Evolutionary conservation across 2,888 invertebrate species (phyloP).

Genomic region (Reticulitermes lucifugus): DNA sequence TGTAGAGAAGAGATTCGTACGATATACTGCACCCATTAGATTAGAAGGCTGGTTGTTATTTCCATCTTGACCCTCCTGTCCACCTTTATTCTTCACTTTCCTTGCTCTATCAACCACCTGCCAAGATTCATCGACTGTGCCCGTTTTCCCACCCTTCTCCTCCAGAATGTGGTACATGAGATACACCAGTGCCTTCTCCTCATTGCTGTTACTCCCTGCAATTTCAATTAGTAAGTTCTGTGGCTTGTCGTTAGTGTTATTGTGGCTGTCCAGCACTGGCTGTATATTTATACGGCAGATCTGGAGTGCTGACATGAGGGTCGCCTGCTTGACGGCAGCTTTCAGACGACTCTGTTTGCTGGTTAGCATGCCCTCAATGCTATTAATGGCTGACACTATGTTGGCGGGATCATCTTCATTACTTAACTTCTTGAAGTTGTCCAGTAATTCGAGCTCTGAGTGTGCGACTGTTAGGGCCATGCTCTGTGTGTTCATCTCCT

Average conservation of each 20-base stretch:
- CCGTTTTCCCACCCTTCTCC: neutral
- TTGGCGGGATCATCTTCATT: neutral
- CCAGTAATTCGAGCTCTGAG: slow-evolving; percentile 14
- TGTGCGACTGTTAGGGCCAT: slow-evolving; percentile 10
- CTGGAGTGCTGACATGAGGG: neutral
- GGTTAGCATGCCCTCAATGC: neutral
- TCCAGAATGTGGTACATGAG: neutral
- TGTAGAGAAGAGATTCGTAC: neutral
- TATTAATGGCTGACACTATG: neutral
- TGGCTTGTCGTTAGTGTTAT: too few species aligned
- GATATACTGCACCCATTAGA: too few species aligned
- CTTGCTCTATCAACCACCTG: neutral
- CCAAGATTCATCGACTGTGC: too few species aligned
- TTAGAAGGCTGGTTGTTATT: too few species aligned
- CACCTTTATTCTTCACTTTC: too few species aligned
- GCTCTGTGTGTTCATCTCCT: neutral
- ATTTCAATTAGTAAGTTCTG: too few species aligned
- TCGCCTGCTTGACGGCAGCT: neutral
- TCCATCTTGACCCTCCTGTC: neutral
- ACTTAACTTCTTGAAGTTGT: neutral
- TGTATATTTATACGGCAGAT: neutral
- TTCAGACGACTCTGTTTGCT: neutral
- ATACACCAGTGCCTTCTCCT: neutral
- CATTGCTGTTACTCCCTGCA: neutral
- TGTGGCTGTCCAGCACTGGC: neutral